A percentile compares a stretch with the other conserved stretches of the same genome.
Evolutionary conservation across 2,113 vertebrate species (phyloP).

Genomic region (Bambusicola thoracicus): DNA sequence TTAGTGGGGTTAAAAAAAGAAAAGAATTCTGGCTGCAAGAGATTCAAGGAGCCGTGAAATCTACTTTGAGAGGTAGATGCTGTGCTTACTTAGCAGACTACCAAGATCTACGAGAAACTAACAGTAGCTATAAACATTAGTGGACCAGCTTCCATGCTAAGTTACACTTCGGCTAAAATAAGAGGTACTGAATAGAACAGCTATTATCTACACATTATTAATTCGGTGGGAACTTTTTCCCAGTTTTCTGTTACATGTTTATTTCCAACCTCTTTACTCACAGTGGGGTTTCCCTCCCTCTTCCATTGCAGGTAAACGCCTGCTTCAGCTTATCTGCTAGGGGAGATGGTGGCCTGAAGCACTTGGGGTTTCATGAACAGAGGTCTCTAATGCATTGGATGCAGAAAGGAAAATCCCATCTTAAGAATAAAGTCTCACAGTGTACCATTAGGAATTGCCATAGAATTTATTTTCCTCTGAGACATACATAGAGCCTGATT

Average conservation of each 20-base stretch:
- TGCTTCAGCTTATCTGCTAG: neutral
- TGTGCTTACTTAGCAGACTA: neutral
- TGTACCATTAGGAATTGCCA: neutral
- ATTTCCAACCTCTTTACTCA: neutral
- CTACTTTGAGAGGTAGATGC: constrained; percentile 9
- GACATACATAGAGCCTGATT: neutral
- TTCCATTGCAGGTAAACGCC: rapidly evolving
- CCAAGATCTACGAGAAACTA: constrained; percentile 25
- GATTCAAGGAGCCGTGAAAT: constrained; percentile 58
- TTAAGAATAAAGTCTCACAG: neutral
- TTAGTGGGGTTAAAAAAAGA: neutral
- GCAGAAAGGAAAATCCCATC: neutral
- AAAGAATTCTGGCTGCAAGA: constrained; percentile 17
- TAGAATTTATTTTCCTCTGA: neutral
- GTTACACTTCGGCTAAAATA: neutral
- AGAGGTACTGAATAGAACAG: neutral
- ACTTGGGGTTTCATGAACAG: neutral
- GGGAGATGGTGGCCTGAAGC: neutral
- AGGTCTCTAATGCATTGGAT: neutral
- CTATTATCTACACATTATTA: neutral
- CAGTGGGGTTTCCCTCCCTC: neutral
- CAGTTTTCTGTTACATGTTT: neutral
- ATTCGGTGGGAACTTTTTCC: neutral
- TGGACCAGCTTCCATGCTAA: neutral
- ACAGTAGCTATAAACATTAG: neutral